Base-by-base conservation (phyloP, 2,797 vertebrate species). In the Gadopsis marmoratus region DNA sequence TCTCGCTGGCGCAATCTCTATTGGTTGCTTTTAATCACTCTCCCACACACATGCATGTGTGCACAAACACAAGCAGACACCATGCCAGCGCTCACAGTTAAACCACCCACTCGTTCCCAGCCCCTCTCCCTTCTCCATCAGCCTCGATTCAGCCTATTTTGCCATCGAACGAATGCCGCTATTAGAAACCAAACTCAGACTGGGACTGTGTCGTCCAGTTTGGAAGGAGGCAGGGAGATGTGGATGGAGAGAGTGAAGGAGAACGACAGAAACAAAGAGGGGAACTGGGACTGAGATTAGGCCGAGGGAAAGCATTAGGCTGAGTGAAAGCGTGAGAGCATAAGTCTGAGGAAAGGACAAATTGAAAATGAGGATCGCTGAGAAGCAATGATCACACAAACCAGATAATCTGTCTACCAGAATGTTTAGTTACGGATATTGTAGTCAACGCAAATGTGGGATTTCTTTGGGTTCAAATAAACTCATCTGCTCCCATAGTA, bases 1-100 rank as follows among this genome's bases (percentile, higher is more conserved):
- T 26, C 26, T 26, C 26, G 26, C 1, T 26, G 26, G 26, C 26
- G 26, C 26, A 26, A 26, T 84, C 76, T 76, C 79, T 61, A 47
- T 70, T 87, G 84, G 85, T 81, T 78, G 60, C 80, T 87, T 89
- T 85, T 77, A 78, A 58, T 76, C 64, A 45, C 71, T 83, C 83
- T 83, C 74, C 43, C 56, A 43, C 48, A 72, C 81, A 81, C 47
- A 66, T 29, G 13, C 37, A 63, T 13, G 23, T 51, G 21, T 9
- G 35, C 63, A 68, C 63, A 35, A 35, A 80, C 60, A 65, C n/a
- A 71, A 23, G n/a, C 61, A 58, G 12, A 21, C 56, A 23, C 41
- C 71, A 31, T 59, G 68, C 53, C 67, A 33, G 35, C 72, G 19
- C 62, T 71, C 55, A 50, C 16, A 29, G 37, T 71, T 64, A 62